Conservation (phyloP, 2,113 vertebrate genomes). For the Columba livia region DNA sequence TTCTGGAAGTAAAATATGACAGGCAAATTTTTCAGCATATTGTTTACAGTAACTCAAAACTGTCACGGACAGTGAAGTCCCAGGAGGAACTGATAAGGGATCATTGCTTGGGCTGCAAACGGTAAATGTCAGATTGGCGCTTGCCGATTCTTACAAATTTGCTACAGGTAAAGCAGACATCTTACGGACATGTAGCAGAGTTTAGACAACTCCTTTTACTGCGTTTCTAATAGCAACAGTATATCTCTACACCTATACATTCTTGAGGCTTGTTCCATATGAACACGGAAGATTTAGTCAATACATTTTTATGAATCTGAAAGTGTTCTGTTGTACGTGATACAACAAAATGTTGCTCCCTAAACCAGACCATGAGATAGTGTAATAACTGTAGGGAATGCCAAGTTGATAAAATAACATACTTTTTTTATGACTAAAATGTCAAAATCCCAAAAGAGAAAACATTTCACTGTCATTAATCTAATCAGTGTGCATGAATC, state of each 20-base stretch:
- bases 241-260: background rate
- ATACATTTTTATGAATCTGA: background rate
- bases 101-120: background rate
- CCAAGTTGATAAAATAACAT: background rate
- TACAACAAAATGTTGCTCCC: background rate
- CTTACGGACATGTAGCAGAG: background rate
- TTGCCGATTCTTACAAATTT: background rate
- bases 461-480: background rate
- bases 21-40: background rate
- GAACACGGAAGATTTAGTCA: background rate
- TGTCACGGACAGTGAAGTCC: background rate
- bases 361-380: background rate
- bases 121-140: background rate
- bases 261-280: background rate
- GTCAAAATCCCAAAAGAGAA: background rate
- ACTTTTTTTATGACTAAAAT: background rate
- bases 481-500: background rate
- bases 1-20: conserved; percentile 18
- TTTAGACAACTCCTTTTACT: background rate
- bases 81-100: background rate
- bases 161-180: background rate
- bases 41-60: conserved; percentile 35
- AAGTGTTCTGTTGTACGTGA: background rate
- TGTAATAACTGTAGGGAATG: background rate
- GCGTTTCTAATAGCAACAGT: background rate